Evolutionary conservation across 1,140 invertebrate genomes (phyloP), one percentile per base, ranked within the genome.

Genomic region (Coenobita brevimanus): DNA sequence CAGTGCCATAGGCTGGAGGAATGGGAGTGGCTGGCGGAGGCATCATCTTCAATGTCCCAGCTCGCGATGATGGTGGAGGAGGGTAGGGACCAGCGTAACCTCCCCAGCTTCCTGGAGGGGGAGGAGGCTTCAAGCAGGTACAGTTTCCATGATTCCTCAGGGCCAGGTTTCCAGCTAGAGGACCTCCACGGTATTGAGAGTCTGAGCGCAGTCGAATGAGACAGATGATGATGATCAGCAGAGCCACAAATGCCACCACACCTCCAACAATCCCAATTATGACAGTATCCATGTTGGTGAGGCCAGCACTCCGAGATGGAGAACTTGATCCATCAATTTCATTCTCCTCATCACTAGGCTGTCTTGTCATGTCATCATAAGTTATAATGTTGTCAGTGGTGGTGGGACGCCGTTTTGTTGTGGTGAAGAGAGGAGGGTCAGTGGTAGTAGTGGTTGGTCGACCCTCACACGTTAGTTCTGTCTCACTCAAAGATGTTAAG

Each of bases 261-360:
- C 97, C 97, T 1, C 96, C 97, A 0, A 98, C 97, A 89, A 98
- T 97, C 3, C 97, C 97, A 79, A 98, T 97, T 73, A 98, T 98
- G 0, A 98, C 92, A 1, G 97, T 97, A 90, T 98, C 97, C 91
- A 98, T 97, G 89, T 97, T 97, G 67, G 94, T 95, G 0, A 96
- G 75, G 24, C 84, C 86, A 57, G 50, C n/a, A 17, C 41, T 80
- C 17, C 60, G 89, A 64, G 82, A 78, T 67, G 90, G 82, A 24
- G 89, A 86, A 4, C 57, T 71, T 33, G 81, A 92, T 60, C 50
- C 64, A 8, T 87, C 67, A 21, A 80, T 38, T 41, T 87, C 73
- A 4, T 87, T 71, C 13, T 79, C 13, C 15, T 57, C 73, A 50
- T 71, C 60, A 3, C 38, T 87, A n/a, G 85, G 62, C n/a, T 76